Evolutionary conservation across 2,797 vertebrate species (phyloP).

Genomic region (Cossypha dichroa): DNA sequence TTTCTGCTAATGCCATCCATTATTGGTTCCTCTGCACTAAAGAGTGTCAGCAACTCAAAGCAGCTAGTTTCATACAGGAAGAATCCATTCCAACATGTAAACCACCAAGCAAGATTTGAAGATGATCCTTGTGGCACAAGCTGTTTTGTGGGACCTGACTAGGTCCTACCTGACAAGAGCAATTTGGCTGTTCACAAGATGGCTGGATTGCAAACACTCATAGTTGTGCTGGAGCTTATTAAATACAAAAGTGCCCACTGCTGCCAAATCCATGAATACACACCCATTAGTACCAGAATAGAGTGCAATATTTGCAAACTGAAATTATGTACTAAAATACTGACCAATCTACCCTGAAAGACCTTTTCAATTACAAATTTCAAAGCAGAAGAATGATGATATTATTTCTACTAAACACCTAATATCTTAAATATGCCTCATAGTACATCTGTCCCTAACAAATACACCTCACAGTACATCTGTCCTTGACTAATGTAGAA

Average conservation of each 20-base stretch:
- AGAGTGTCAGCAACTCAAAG: not conserved
- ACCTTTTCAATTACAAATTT: not conserved
- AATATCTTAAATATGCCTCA: not conserved
- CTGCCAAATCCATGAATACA: not conserved
- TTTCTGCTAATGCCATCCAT: slow-evolving; percentile 20
- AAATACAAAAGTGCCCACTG: not conserved
- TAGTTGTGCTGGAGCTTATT: not conserved
- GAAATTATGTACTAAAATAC: not conserved
- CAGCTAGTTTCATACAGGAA: not conserved
- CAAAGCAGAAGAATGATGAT: not conserved
- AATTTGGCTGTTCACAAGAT: not conserved
- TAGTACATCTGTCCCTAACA: not conserved
- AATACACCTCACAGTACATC: not conserved
- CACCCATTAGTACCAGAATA: not conserved
- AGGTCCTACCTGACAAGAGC: not conserved
- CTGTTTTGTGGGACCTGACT: not conserved
- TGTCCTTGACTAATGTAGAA: not conserved
- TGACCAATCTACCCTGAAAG: not conserved
- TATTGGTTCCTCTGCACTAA: not conserved
- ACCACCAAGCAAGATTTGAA: not conserved
- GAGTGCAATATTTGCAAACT: not conserved
- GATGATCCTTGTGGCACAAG: not conserved
- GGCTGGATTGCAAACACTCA: not conserved
- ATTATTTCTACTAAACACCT: not conserved
- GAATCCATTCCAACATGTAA: not conserved